These are phyloP conservation scores for Sicus ferrugineus DNA, from an alignment of 2,888 invertebrate genomes.

Conservation along the genomic window DNA sequence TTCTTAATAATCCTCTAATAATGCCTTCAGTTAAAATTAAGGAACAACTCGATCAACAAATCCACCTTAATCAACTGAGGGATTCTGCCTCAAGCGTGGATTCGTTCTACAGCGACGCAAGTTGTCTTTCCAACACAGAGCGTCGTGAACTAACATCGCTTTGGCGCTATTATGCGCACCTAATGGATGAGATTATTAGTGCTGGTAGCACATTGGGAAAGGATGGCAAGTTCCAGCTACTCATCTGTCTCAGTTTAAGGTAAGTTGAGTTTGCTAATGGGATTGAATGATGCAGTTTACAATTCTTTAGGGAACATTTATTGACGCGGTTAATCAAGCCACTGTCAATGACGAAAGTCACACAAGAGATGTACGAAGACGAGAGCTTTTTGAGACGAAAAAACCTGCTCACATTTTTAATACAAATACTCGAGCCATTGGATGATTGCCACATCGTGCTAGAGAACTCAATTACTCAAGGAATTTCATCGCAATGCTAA, in stretches of 20 bases:
- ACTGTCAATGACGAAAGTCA: slow-evolving; percentile 88
- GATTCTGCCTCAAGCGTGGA: slow-evolving; percentile 58
- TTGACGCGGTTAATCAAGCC: slow-evolving; percentile 91
- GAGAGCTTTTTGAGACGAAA: slow-evolving; percentile 91
- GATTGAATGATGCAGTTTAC: background rate
- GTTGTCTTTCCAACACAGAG: slow-evolving; percentile 50
- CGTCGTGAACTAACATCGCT: slow-evolving; percentile 72
- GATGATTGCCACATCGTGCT: slow-evolving; percentile 84
- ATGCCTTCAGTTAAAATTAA: slow-evolving; percentile 67
- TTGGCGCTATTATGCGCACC: slow-evolving; percentile 87
- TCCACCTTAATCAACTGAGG: slow-evolving; percentile 51
- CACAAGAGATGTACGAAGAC: slow-evolving; percentile 95
- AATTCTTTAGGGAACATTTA: slow-evolving; percentile 76
- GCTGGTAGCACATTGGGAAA: slow-evolving; percentile 84
- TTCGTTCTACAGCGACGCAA: slow-evolving; percentile 52
- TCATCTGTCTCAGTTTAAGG: slow-evolving; percentile 93
- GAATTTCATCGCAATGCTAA: slow-evolving; percentile 64
- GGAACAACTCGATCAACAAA: slow-evolving; percentile 80
- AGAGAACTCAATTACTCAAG: slow-evolving; percentile 81
- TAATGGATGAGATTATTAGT: slow-evolving; percentile 87
- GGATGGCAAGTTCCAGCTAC: slow-evolving; percentile 97
- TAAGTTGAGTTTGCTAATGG: slow-evolving; percentile 60
- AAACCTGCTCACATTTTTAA: slow-evolving; percentile 84
- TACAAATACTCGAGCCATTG: slow-evolving; percentile 88
- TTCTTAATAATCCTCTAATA: too few species aligned